Evolutionary conservation across 2,797 vertebrate species (phyloP).

Genomic region (Pangasius djambal): DNA sequence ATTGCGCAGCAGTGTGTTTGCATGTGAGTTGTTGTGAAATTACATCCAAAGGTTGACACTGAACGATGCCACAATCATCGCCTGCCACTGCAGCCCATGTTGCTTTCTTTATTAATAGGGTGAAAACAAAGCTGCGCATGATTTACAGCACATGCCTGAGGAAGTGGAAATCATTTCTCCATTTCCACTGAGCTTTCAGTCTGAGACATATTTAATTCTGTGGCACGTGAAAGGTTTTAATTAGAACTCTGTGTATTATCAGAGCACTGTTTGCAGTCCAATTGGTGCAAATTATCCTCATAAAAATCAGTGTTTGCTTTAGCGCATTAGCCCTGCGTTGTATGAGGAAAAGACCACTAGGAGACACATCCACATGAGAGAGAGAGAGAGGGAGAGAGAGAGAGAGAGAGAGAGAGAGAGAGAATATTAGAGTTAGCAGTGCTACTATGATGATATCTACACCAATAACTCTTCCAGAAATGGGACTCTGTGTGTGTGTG

Average conservation of each 20-base stretch:
- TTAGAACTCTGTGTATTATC: constrained; percentile 47
- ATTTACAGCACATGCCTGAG: constrained; percentile 9
- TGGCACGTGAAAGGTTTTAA: constrained; percentile 51
- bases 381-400: background rate
- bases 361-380: constrained; percentile 12
- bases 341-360: constrained; percentile 55
- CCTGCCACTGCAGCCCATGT: background rate
- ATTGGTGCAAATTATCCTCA: constrained; percentile 58
- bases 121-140: constrained; percentile 47
- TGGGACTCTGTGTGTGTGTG: background rate
- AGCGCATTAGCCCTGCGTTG: constrained; percentile 67
- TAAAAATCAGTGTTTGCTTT: constrained; percentile 61
- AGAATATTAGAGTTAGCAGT: background rate
- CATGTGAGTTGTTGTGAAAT: constrained; percentile 39
- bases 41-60: background rate
- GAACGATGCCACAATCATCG: constrained; percentile 33
- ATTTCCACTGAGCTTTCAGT: constrained; percentile 19
- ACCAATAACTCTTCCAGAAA: constrained; percentile 29
- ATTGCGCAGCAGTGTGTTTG: background rate
- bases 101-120: constrained; percentile 30
- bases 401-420: constrained; percentile 13
- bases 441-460: constrained; percentile 14
- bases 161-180: constrained; percentile 40
- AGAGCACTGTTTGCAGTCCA: constrained; percentile 49
- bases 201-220: constrained; percentile 23